Percentiles rank a stretch among this genome's conserved stretches.
These are phyloP conservation scores for Hemibagrus wyckioides DNA, from an alignment of 2,113 vertebrate species.

Conservation along the genomic window DNA sequence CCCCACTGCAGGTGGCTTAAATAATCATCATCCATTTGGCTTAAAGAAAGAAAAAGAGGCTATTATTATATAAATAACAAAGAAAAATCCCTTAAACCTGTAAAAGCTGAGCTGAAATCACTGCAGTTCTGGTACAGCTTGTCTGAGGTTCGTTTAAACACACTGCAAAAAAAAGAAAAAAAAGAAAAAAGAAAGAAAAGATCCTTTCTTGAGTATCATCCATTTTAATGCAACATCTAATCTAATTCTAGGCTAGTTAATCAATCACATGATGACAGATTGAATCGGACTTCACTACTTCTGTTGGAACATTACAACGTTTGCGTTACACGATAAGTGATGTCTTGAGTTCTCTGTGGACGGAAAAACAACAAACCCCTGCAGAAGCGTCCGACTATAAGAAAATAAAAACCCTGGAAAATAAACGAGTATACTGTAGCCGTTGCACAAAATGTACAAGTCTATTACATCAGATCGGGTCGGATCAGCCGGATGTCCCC, in stretches of 20 bases:
- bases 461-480: slow-evolving; percentile 6
- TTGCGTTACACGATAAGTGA: slow-evolving; percentile 27
- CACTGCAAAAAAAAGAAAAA: not conserved
- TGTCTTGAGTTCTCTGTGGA: not conserved
- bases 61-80: slow-evolving; percentile 17
- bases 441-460: slow-evolving; percentile 37
- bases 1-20: not conserved
- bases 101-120: slow-evolving; percentile 16
- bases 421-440: slow-evolving; percentile 23
- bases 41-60: not conserved
- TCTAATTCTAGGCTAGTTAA: slow-evolving; percentile 38
- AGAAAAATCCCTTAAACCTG: slow-evolving; percentile 28
- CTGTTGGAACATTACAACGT: slow-evolving; percentile 24
- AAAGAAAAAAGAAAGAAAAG: no score
- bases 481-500: not conserved
- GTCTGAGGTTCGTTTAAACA: slow-evolving; percentile 39
- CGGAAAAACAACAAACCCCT: not conserved
- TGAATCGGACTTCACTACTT: slow-evolving; percentile 29
- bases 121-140: slow-evolving; percentile 35
- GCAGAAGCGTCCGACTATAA: not conserved
- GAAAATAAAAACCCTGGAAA: slow-evolving; percentile 12
- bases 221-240: slow-evolving; percentile 4
- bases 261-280: slow-evolving; percentile 41
- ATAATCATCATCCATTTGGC: slow-evolving; percentile 11
- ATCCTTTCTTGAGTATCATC: not conserved